Evolutionary conservation across 2,888 invertebrate species (phyloP).

Genomic region (Synergus itoensis): DNA sequence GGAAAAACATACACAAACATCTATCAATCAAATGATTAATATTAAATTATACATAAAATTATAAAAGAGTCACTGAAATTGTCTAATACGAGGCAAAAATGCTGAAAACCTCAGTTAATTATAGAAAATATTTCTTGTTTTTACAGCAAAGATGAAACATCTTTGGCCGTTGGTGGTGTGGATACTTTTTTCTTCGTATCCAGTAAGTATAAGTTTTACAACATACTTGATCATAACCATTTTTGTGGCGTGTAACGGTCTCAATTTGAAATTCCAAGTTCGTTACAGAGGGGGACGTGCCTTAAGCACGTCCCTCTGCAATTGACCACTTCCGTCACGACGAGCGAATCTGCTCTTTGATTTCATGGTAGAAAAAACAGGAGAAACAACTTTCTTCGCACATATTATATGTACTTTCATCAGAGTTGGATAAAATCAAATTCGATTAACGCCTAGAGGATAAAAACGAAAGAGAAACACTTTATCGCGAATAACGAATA

Average conservation of each 20-base stretch:
- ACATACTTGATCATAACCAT: constrained; percentile 8
- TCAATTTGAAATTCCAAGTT: constrained; percentile 37
- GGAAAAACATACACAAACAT: not conserved
- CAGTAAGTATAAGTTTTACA: constrained; percentile 82
- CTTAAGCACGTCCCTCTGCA: constrained; percentile 34
- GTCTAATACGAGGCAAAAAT: not conserved
- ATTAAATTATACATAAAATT: not conserved
- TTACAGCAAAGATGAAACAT: constrained; percentile 95
- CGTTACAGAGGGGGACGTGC: constrained; percentile 31
- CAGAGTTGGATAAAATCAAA: no score
- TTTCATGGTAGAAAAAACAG: constrained; percentile 8
- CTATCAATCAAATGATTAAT: not conserved
- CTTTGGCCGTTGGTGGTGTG: constrained; percentile 95
- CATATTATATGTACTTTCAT: not conserved
- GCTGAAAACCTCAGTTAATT: constrained; percentile 7
- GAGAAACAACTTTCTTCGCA: constrained; percentile 7
- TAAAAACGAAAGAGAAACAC: no score
- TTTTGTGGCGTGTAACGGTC: constrained; percentile 36
- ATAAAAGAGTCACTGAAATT: not conserved
- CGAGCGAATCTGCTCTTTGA: constrained; percentile 37
- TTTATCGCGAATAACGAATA: no score
- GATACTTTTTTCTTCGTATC: constrained; percentile 89
- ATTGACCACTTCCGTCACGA: constrained; percentile 36
- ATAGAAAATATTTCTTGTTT: constrained; percentile 77
- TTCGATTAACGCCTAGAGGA: no score